Evolutionary conservation across 64 coral and sea anemone species (phyloP), one percentile per base, ranked within the genome.

Genomic region (Montipora sp.): DNA sequence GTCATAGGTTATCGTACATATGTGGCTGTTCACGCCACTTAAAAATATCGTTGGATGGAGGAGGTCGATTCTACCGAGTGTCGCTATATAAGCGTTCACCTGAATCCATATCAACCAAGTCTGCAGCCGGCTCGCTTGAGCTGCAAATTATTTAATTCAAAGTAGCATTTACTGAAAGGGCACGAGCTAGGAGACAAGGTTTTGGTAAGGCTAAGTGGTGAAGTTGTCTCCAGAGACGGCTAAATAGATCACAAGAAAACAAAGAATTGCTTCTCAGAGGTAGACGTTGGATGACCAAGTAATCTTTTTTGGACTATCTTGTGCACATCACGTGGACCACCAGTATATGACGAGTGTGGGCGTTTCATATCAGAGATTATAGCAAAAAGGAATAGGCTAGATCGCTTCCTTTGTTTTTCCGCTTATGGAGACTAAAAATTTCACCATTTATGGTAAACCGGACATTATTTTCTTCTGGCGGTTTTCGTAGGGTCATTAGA

Each of bases 361-460:
- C 45, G 18, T 46, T 16, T 21, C 48, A 46, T 16, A 24, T 46
- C 6, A 69, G 6, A 61, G 19, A 44, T 3, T 47, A 63, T 71
- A 7, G 66, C 47, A 18, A 13, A 8, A 50, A 71, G 80, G 51
- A 43, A 83, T 3, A 21, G 23, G 80, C 80, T 61, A 60, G 80
- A 7, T 20, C 59, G 5, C 55, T 84, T 84, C 59, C 57, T 49
- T 84, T 48, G 20, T 48, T 48, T 84, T 22, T 24, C 19, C 65
- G 43, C 8, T 72, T 65, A 51, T 44, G 65, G 67, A 66, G 63
- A 5, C 73, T 75, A 16, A 5, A 63, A 14, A 7, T 15, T 47
- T 78, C 18, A 46, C 75, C 75, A 50, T 78, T 78, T 78, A 78
- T 78, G 75, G 47, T 78, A 51, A 49, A 48, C 45, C 15, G 45